Evolutionary conservation across 2,113 vertebrate genomes (phyloP), one percentile per base, ranked within the genome.

Genomic region (Paramisgurnus dabryanus): DNA sequence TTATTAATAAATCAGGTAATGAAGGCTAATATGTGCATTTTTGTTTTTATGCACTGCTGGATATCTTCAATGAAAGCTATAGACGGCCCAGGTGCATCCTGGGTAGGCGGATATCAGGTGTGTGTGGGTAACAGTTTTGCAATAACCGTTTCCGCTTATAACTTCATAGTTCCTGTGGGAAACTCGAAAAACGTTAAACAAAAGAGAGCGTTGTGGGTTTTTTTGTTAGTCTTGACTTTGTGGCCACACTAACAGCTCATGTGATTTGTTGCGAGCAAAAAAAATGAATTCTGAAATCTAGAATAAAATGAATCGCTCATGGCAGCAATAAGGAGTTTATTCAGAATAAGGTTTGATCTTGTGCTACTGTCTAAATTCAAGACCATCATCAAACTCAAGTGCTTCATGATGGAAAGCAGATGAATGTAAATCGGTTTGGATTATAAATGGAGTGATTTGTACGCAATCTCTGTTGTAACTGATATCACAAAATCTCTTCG

Each of bases 71-170:
- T 2, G 1, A 17, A n/a, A 8, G 47, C 22, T 17, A 6, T 22
- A 34, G 47, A 15, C 12, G 69, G 50, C 15, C 69, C 71, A 73
- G 71, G 71, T 73, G 71, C 71, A 73, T 73, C 71, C 71, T 73
- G 40, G 55, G 55, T 45, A 15, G 71, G 71, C 40, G 55, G 55
- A 60, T 60, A 60, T 45, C 71, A 73, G 71, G 71, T 61, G 71
- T 60, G n/a, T 43, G 70, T 27, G 39, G 4, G 40, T 5, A 45
- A 60, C 71, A 11, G 71, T 45, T 73, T 17, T 73, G 55, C 55
- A 73, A 60, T n/a, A 18, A 55, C 69, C n/a, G 55, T n/a, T 58
- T 58, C 55, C 17, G 6, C 55, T 18, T 13, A 1, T 58, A 8
- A 58, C 55, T 18, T 43, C 1, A 11, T 12, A 13, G 40, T 43